Evolutionary conservation across 2,797 vertebrate genomes (phyloP), one percentile per base, ranked within the genome.

Genomic region (Rhodeus uyekii): DNA sequence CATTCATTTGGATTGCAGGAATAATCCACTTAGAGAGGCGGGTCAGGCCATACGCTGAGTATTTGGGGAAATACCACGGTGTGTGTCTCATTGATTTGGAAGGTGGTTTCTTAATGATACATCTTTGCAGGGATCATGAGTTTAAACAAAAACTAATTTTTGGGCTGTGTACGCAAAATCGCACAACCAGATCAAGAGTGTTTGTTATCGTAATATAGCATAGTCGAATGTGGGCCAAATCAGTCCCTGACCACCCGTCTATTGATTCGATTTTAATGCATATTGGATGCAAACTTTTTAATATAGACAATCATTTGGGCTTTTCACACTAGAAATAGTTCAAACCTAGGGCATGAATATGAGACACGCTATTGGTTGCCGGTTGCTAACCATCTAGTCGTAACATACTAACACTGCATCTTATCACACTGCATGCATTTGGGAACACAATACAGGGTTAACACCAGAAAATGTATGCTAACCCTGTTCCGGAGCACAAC

Each of bases 21-120:
- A 82, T 85, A 89, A 86, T 86, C 85, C 83, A 88, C 64, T 86
- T 84, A 87, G 72, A 81, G 48, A 80, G 61, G 64, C 55, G 72
- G 55, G 67, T 68, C 32, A 32, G 69, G 48, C 29, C 22, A 42
- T 18, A 68, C 71, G 34, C 44, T 42, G 72, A 55, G 29, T 5
- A 71, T 44, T 27, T 60, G 61, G 55, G 76, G 55, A 69, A 80
- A 84, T 76, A 67, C 65, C 46, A 61, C 39, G 22, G 36, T 73
- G 64, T 72, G 12, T 1, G 16, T 75, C 48, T 55, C 48, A 55
- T 71, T 80, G 67, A 80, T 61, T 72, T 80, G 39, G 39, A 13
- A 80, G 55, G 22, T 60, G 39, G 53, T 68, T 80, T 55, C 48
- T 53, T 79, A 46, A 71, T 46, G 39, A 80, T 58, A 71, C n/a